Base-by-base conservation (phyloP, 2,888 invertebrate species). In the Ichneumoninae sp. region DNA sequence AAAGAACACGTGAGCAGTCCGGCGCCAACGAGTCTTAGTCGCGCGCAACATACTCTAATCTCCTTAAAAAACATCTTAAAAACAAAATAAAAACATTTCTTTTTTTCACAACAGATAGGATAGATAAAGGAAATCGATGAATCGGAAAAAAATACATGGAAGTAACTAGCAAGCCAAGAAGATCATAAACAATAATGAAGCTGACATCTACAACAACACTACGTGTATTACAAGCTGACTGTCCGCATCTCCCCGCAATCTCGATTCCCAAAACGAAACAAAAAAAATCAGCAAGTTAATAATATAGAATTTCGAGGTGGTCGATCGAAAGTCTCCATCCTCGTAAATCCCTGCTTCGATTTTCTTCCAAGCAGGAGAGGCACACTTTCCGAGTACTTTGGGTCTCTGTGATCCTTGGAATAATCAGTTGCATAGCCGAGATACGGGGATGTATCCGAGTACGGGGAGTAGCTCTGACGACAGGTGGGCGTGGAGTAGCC, bases 371-470 rank as follows among this genome's bases (percentile, higher is more conserved):
- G 52, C 40, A 90, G 84, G 26, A 91, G 85, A 16, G 91, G 91
- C 70, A 87, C 86, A 50, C 89, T 91, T 71, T 91, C 91, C 33
- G 90, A 87, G 82, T 84, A 86, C 65, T 75, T 81, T 19, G 81
- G 72, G 70, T 70, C 62, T 72, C 70, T 71, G 62, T 47, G 65
- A 57, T 74, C 62, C 82, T 82, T 85, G 36, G 60, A 72, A 82
- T 83, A 83, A 33, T 86, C 80, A 30, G 70, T 69, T 52, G 71
- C 50, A 40, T 79, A 65, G 22, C 57, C 83, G 57, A 65, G 70
- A 66, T 33, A 76, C 50, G 60, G 47, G 44, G 71, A 82, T 50
- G 26, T 40, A 60, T 68, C 65, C 75, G 68, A 74, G 65, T 75
- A 69, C 54, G 74, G 57, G 57, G 76, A 80, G 74, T 77, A 78